These are phyloP conservation scores for Lasioglossum calceatum DNA, from an alignment of 2,888 invertebrate genomes.

Conservation along the genomic window DNA sequence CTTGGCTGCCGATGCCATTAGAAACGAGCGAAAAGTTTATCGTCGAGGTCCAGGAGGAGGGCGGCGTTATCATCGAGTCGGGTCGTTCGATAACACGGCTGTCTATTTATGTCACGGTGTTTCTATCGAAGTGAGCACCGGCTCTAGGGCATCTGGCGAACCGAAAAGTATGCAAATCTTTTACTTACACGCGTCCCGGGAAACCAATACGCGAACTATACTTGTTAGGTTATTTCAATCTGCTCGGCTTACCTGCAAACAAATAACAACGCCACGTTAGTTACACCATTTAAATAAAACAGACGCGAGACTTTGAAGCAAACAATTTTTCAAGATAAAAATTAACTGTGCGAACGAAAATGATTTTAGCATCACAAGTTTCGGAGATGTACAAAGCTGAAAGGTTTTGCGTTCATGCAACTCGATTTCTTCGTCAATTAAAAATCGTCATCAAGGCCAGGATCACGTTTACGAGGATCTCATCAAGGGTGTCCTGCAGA, in stretches of 20 bases:
- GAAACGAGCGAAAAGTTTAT: slow-evolving; percentile 67
- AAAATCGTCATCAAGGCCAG: not conserved
- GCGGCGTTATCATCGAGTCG: slow-evolving; percentile 68
- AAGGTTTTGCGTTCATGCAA: no score
- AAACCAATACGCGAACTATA: slow-evolving; percentile 26
- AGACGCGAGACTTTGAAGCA: not conserved
- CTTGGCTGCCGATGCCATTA: not conserved
- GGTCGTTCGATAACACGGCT: slow-evolving; percentile 76
- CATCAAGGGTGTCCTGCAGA: no score
- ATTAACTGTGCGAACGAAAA: not conserved
- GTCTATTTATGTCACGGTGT: slow-evolving; percentile 68
- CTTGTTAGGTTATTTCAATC: slow-evolving; percentile 43
- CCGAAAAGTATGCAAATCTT: slow-evolving; percentile 29
- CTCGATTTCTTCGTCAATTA: not conserved
- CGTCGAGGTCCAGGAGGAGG: slow-evolving; percentile 71
- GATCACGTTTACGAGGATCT: not conserved
- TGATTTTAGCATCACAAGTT: not conserved
- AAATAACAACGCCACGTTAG: slow-evolving; percentile 32
- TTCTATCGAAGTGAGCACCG: slow-evolving; percentile 35
- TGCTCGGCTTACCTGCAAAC: slow-evolving; percentile 73
- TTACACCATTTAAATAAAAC: not conserved
- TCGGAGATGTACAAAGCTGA: no score
- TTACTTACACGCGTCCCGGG: slow-evolving; percentile 44
- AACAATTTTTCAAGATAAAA: no score
- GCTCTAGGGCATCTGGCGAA: slow-evolving; percentile 3